These are phyloP conservation scores for Misgurnus mizolepis DNA, from an alignment of 2,113 vertebrate genomes.

Conservation along the genomic window DNA sequence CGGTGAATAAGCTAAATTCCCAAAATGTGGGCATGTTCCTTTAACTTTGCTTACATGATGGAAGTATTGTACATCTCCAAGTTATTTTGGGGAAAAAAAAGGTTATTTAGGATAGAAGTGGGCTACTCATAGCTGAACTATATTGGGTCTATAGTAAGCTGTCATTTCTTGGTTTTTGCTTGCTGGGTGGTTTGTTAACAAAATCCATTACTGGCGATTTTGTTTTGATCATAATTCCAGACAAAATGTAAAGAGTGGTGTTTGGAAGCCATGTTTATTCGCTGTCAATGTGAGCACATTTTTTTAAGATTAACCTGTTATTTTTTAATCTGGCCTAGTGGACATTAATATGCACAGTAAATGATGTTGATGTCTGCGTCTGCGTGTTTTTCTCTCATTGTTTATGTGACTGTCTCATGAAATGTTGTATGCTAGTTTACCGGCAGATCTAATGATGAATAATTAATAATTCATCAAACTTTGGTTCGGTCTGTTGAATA, in stretches of 20 bases:
- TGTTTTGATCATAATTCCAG: no score
- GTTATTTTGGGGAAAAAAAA: no score
- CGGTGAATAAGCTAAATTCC: no score
- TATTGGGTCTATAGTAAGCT: no score
- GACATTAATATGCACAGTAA: neutral
- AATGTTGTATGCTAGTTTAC: neutral
- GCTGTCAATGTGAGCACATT: neutral
- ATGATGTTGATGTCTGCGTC: neutral
- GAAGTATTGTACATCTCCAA: no score
- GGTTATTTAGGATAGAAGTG: no score
- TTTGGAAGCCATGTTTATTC: no score
- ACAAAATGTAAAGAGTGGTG: no score
- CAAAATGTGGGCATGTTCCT: no score
- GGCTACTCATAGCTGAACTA: no score
- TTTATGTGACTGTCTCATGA: conserved; percentile 2
- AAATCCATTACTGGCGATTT: neutral
- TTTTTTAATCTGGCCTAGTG: neutral
- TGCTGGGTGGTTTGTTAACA: neutral
- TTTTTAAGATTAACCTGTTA: neutral
- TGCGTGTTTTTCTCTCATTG: neutral
- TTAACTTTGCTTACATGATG: no score
- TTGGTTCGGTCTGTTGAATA: conserved; percentile 26
- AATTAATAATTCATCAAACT: conserved; percentile 18
- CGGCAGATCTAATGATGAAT: neutral
- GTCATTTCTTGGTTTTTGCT: neutral